phyloP scores from a whole-genome alignment of 2,888 invertebrate species.

The Glaucopsyche alexis region DNA sequence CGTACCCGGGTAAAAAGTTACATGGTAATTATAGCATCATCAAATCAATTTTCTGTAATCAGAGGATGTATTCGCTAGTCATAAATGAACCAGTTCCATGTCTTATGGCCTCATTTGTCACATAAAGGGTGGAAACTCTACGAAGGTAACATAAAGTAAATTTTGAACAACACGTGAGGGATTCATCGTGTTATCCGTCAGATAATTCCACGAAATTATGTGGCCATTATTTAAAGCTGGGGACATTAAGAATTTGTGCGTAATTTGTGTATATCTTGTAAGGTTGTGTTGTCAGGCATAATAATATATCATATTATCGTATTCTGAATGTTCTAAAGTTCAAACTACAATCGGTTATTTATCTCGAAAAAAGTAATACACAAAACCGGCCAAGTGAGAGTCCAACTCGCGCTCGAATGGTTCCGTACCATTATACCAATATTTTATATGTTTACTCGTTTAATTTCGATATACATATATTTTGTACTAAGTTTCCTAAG shows the following conservation, averaged over 20 bases:
- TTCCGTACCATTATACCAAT: too few species aligned
- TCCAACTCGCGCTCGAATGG: too few species aligned
- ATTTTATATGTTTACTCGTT: too few species aligned
- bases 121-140: not conserved
- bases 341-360: not conserved
- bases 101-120: conserved; percentile 21
- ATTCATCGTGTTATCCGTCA: conserved; percentile 27
- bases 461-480: too few species aligned
- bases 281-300: not conserved
- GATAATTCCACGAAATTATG: conserved; percentile 20
- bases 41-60: not conserved
- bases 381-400: too few species aligned
- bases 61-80: conserved; percentile 2
- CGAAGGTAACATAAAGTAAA: conserved; percentile 16
- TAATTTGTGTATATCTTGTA: not conserved
- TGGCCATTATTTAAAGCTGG: conserved; percentile 6
- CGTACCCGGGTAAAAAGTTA: too few species aligned
- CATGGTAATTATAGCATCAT: not conserved
- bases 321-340: not conserved
- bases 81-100: not conserved
- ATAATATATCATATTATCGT: too few species aligned
- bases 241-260: not conserved
- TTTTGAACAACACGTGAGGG: conserved; percentile 14
- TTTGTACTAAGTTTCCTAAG: too few species aligned
- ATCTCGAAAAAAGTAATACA: not conserved